Evolutionary conservation across 1,140 invertebrate genomes (phyloP).

Genomic region (Nasonia giraulti): DNA sequence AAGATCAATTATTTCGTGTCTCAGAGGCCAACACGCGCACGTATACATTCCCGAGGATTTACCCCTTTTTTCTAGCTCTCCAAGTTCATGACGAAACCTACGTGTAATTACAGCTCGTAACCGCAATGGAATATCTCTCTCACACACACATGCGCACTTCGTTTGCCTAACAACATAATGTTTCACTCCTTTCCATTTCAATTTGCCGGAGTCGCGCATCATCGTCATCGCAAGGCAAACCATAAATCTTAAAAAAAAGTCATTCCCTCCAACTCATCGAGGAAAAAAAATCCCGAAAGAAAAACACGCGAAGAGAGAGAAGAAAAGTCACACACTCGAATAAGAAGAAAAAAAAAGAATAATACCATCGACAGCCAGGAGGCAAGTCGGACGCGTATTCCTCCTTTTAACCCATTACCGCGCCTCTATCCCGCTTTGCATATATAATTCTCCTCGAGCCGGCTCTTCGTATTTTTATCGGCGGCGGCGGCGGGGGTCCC

Average conservation of each 20-base stretch:
- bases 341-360: neutral
- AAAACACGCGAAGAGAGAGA: neutral
- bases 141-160: neutral
- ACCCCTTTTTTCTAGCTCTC: neutral
- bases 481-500: too few relatives aligned
- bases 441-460: neutral
- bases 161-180: neutral
- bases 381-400: neutral
- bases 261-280: neutral
- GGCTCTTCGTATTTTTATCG: neutral
- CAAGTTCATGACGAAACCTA: neutral
- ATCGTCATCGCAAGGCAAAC: neutral
- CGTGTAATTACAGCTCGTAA: neutral
- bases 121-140: neutral
- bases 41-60: too few relatives aligned
- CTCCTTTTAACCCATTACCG: neutral
- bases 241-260: neutral
- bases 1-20: neutral
- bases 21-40: too few relatives aligned
- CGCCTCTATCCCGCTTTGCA: neutral
- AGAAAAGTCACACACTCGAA: neutral
- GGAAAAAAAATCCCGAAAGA: neutral
- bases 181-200: neutral
- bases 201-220: neutral
- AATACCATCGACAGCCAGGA: neutral